These are phyloP conservation scores for Scotopteryx bipunctaria DNA, from an alignment of 2,888 invertebrate species.

Conservation along the genomic window DNA sequence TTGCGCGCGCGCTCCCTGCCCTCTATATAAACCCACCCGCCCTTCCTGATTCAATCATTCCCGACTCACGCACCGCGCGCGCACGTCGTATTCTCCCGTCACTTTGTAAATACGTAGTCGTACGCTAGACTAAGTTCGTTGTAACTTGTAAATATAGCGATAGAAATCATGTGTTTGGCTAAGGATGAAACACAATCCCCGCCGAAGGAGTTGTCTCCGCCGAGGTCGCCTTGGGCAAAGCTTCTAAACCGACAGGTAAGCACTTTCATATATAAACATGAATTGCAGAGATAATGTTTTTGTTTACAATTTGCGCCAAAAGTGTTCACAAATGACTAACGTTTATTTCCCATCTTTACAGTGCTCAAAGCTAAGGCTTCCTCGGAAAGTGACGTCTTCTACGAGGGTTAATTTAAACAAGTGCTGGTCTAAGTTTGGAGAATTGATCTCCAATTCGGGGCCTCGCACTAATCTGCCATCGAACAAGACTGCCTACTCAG, in stretches of 20 bases:
- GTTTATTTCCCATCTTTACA: slow-evolving; percentile 63
- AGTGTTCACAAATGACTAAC: slow-evolving; percentile 19
- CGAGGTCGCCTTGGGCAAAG: slow-evolving; percentile 83
- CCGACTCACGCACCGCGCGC: slow-evolving; percentile 68
- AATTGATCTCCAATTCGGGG: slow-evolving; percentile 75
- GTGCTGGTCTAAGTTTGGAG: slow-evolving; percentile 86
- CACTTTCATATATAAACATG: slow-evolving; percentile 24
- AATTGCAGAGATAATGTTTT: not conserved
- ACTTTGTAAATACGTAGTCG: slow-evolving; percentile 76
- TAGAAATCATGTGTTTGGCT: slow-evolving; percentile 80
- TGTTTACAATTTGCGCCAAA: not conserved
- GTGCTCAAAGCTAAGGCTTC: slow-evolving; percentile 82
- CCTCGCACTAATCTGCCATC: slow-evolving; percentile 76
- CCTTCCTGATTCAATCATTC: slow-evolving; percentile 79
- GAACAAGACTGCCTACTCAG: slow-evolving; percentile 73
- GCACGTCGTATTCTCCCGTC: slow-evolving; percentile 59
- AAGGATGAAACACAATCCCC: slow-evolving; percentile 75
- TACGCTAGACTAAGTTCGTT: slow-evolving; percentile 64
- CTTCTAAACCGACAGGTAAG: slow-evolving; percentile 82
- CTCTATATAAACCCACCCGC: slow-evolving; percentile 69
- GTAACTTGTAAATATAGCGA: slow-evolving; percentile 58
- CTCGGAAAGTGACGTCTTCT: slow-evolving; percentile 81
- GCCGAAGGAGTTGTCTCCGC: slow-evolving; percentile 70
- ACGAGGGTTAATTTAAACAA: slow-evolving; percentile 86
- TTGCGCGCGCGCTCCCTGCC: slow-evolving; percentile 54